phyloP scores from a whole-genome alignment of 1,140 invertebrate genomes.

The Drosophila littoralis region DNA sequence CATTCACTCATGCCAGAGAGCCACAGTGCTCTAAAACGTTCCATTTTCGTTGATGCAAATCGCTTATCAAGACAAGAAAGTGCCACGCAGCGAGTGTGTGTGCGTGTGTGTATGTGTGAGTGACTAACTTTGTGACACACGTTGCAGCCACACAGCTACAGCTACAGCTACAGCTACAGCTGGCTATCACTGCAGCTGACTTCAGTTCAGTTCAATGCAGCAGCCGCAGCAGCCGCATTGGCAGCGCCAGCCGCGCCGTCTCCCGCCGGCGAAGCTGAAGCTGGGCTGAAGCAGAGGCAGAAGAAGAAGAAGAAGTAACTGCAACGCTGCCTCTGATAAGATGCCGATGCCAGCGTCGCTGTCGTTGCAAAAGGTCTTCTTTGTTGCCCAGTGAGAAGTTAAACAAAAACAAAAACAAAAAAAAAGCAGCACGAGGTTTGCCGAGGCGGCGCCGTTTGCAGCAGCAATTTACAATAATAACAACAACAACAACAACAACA shows the following conservation, averaged over 20 bases:
- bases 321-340: slow-evolving; percentile 64
- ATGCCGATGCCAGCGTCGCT: slow-evolving; percentile 22
- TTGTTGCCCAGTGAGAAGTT: slow-evolving; percentile 63
- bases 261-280: slow-evolving; percentile 22
- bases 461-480: slow-evolving; percentile 74
- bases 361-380: slow-evolving; percentile 74
- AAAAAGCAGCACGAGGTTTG: slow-evolving; percentile 78
- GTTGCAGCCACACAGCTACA: slow-evolving; percentile 50
- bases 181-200: slow-evolving; percentile 68
- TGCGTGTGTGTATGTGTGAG: slow-evolving; percentile 38
- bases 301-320: slow-evolving; percentile 23
- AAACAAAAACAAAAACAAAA: too few relatives aligned
- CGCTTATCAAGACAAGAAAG: slow-evolving; percentile 74
- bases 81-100: slow-evolving; percentile 44
- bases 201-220: slow-evolving; percentile 48
- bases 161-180: slow-evolving; percentile 8
- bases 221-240: slow-evolving; percentile 53
- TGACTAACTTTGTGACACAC: slow-evolving; percentile 72
- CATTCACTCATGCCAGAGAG: slow-evolving; percentile 58
- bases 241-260: slow-evolving; percentile 58
- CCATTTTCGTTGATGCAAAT: slow-evolving; percentile 78
- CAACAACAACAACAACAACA: slow-evolving; percentile 38
- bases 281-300: not conserved
- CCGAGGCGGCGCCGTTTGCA: slow-evolving; percentile 69
- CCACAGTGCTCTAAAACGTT: slow-evolving; percentile 67